phyloP scores from a whole-genome alignment of 2,888 invertebrate species.

The Cremastinae sp. region DNA sequence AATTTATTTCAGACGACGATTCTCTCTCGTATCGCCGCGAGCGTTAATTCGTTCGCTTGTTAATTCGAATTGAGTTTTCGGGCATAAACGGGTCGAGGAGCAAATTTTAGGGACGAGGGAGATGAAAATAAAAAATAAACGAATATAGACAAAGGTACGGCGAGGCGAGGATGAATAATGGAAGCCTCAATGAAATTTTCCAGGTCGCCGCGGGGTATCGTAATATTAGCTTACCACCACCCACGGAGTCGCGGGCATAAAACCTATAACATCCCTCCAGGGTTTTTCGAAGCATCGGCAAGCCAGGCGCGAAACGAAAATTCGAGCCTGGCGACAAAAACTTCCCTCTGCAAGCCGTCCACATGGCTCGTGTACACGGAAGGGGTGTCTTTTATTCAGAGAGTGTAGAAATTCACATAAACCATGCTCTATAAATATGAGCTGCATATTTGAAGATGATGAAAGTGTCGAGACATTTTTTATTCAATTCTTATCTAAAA shows the following conservation, averaged over 20 bases:
- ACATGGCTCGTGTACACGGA: constrained; percentile 47
- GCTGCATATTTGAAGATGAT: no score
- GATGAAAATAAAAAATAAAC: constrained; percentile 16
- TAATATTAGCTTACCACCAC: constrained; percentile 78
- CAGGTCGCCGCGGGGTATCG: constrained; percentile 79
- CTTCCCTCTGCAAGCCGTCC: constrained; percentile 33
- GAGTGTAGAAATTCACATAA: not conserved
- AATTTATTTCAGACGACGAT: not conserved
- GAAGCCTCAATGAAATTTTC: constrained; percentile 80
- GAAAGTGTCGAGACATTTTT: no score
- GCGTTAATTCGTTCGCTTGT: constrained; percentile 74
- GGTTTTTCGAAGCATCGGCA: constrained; percentile 35
- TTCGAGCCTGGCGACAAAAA: constrained; percentile 35
- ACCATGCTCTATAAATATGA: not conserved
- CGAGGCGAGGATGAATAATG: constrained; percentile 76
- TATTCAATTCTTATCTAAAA: no score
- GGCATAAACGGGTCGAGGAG: constrained; percentile 54
- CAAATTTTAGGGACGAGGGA: constrained; percentile 4
- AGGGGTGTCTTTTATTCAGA: constrained; percentile 32
- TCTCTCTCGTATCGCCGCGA: constrained; percentile 40
- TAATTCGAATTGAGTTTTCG: constrained; percentile 74
- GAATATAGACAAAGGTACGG: constrained; percentile 29
- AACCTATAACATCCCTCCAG: constrained; percentile 64
- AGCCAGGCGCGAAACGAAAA: constrained; percentile 45
- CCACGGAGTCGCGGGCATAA: constrained; percentile 58